phyloP scores from a whole-genome alignment of 2,797 vertebrate genomes.

The Astyanax mexicanus region DNA sequence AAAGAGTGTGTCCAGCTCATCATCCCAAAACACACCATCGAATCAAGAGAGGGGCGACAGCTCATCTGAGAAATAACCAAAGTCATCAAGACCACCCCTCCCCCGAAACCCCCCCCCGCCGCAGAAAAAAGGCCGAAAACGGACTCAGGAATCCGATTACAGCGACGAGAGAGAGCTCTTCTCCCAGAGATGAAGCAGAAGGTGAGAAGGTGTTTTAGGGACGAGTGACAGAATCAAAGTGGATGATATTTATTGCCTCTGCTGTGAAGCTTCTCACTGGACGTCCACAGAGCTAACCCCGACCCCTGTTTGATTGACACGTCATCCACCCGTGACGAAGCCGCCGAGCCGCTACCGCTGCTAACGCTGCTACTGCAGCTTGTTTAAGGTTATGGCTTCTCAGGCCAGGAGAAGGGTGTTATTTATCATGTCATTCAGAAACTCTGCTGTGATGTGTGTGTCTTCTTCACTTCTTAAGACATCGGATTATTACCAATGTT shows the following conservation, averaged over 20 bases:
- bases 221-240: slow-evolving; percentile 26
- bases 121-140: background rate
- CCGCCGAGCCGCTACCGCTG: too few relatives aligned
- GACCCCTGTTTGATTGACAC: background rate
- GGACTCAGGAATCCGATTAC: slow-evolving; percentile 48
- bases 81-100: slow-evolving; percentile 47
- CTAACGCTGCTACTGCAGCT: too few relatives aligned
- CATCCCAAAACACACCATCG: slow-evolving; percentile 39
- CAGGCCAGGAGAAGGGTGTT: background rate
- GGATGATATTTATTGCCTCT: slow-evolving; percentile 41
- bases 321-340: background rate
- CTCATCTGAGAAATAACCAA: slow-evolving; percentile 58
- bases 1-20: slow-evolving; percentile 51
- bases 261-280: background rate
- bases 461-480: too few relatives aligned
- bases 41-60: slow-evolving; percentile 42
- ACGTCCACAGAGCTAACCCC: background rate
- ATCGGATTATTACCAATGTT: too few relatives aligned
- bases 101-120: background rate
- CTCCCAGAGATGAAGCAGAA: slow-evolving; percentile 9
- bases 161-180: slow-evolving; percentile 41
- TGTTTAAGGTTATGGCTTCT: background rate
- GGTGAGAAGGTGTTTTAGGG: slow-evolving; percentile 19
- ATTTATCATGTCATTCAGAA: background rate
- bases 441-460: background rate